These are phyloP conservation scores for Centropus bengalensis DNA, from an alignment of 2,113 vertebrate species.

Conservation along the genomic window DNA sequence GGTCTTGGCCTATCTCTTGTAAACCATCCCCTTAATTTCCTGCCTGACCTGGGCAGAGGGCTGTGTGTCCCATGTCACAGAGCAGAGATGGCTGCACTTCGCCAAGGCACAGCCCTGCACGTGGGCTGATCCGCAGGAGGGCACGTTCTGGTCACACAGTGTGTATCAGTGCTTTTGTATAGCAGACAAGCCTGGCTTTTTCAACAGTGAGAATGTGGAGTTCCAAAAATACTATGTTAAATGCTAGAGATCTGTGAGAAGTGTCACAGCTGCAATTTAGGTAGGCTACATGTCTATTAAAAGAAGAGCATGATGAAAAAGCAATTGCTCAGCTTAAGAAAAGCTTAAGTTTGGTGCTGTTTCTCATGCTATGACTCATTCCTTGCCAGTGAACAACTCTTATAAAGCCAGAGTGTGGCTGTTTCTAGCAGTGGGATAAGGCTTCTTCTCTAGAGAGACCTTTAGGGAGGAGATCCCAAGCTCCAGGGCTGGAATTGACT, in stretches of 20 bases:
- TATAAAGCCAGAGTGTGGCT: background rate
- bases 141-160: background rate
- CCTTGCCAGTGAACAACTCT: background rate
- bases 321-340: background rate
- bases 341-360: background rate
- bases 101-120: background rate
- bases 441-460: background rate
- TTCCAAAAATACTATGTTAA: conserved; percentile 32
- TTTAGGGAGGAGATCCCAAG: background rate
- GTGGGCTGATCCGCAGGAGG: background rate
- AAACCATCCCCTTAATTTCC: background rate
- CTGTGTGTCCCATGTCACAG: conserved; percentile 8
- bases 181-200: background rate
- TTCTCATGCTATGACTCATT: background rate
- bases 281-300: conserved; percentile 24
- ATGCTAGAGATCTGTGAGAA: conserved; percentile 3
- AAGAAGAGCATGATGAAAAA: background rate
- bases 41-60: background rate
- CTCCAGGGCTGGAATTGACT: background rate
- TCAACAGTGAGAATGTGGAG: background rate
- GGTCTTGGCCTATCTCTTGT: background rate
- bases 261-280: conserved; percentile 36
- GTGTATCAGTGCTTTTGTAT: background rate
- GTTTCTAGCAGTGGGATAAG: background rate
- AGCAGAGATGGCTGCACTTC: background rate